These are phyloP conservation scores for Xestia rhomboidea DNA, from an alignment of 2,888 invertebrate genomes.

Conservation along the genomic window DNA sequence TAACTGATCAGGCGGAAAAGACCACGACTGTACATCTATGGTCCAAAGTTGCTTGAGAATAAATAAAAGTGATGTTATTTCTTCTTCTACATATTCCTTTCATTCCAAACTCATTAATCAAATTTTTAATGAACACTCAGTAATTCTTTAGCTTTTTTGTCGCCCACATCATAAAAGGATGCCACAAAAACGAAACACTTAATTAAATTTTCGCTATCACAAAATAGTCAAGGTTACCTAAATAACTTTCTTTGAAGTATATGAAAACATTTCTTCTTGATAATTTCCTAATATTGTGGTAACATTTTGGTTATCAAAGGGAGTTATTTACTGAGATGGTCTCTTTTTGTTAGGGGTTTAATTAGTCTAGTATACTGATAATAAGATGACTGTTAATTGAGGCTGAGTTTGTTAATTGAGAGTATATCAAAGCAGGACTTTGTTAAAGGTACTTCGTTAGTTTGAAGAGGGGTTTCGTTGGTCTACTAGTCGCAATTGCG, in stretches of 20 bases:
- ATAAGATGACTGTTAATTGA: not conserved
- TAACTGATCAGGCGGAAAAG: too few relatives aligned
- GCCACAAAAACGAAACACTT: not conserved
- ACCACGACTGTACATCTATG: too few relatives aligned
- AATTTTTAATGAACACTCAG: not conserved
- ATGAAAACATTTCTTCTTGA: not conserved
- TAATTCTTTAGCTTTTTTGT: not conserved
- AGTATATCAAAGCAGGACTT: not conserved
- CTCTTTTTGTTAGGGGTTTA: not conserved
- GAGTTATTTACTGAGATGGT: not conserved
- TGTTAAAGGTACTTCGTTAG: not conserved
- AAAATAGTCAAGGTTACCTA: conserved; percentile 8
- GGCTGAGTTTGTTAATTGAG: too few relatives aligned
- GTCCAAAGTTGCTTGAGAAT: too few relatives aligned
- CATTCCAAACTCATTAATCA: not conserved
- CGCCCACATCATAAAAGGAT: conserved; percentile 9
- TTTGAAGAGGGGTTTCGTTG: not conserved
- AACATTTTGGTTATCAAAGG: not conserved
- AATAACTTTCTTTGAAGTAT: not conserved
- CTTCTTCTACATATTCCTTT: not conserved
- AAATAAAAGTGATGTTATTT: too few relatives aligned
- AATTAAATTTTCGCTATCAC: conserved; percentile 10
- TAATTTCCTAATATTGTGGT: not conserved
- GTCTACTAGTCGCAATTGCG: too few relatives aligned
- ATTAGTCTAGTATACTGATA: not conserved